Conservation (phyloP, 2,797 vertebrate species). For the Fratercula arctica region DNA sequence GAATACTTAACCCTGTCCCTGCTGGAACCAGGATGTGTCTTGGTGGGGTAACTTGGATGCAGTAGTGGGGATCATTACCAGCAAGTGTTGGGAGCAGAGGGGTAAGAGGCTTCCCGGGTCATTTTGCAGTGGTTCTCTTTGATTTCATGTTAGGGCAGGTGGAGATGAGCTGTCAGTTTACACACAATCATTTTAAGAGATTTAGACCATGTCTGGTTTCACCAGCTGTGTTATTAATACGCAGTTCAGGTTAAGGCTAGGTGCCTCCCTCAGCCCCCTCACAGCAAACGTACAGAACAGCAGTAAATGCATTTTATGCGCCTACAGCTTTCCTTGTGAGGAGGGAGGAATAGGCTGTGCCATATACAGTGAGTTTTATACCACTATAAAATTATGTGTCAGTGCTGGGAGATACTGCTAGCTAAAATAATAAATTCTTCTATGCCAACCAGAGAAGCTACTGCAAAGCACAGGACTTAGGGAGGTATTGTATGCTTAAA, state of each 20-base stretch:
- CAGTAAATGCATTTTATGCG: background rate
- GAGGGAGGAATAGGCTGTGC: background rate
- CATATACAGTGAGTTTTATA: background rate
- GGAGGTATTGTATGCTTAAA: background rate
- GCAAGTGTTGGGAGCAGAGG: fast-evolving
- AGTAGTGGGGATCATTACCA: fast-evolving
- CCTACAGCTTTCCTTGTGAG: background rate
- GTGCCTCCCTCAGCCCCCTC: background rate
- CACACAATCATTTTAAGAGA: fast-evolving
- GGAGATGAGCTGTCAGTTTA: background rate
- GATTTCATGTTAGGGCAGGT: background rate
- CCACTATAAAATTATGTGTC: fast-evolving
- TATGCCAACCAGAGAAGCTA: background rate
- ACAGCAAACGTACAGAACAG: background rate
- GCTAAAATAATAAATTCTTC: background rate
- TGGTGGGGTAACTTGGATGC: fast-evolving
- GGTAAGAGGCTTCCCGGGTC: background rate
- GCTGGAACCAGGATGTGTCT: too few species aligned
- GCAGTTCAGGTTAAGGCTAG: background rate
- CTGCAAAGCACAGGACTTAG: background rate
- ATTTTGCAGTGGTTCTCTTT: fast-evolving
- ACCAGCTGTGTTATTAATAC: background rate
- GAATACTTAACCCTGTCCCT: too few species aligned
- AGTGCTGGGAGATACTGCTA: background rate
- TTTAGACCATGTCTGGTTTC: background rate